Evolutionary conservation across 2,113 vertebrate genomes (phyloP).

Genomic region (Sinocyclocheilus anshuiensis): DNA sequence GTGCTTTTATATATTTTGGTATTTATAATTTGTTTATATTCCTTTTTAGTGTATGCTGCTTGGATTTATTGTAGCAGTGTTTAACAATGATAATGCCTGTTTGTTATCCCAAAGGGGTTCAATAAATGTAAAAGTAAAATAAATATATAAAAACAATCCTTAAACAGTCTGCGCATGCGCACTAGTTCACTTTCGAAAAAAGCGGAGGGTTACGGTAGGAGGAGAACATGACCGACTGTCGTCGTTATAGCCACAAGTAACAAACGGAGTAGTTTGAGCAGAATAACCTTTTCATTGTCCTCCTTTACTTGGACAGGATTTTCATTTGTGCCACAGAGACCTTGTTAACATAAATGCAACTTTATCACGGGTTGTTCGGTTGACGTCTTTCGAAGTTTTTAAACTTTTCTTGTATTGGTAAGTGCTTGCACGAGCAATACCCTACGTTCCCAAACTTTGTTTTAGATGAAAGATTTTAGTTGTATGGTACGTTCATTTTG

Average conservation of each 20-base stretch:
- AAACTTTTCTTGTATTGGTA: constrained; percentile 2
- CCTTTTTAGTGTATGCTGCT: no score
- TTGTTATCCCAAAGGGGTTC: no score
- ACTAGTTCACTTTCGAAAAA: constrained; percentile 46
- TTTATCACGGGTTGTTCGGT: not conserved
- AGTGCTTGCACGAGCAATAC: not conserved
- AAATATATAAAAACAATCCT: no score
- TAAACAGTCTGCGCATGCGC: constrained; percentile 42
- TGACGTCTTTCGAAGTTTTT: constrained; percentile 13
- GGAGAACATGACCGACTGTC: constrained; percentile 8
- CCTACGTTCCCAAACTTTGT: not conserved
- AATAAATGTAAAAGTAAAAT: no score
- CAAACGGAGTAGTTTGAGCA: constrained; percentile 2
- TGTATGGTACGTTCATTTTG: not conserved
- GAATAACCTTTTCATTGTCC: not conserved
- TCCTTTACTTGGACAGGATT: not conserved
- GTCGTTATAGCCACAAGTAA: not conserved
- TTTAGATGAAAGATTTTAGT: not conserved
- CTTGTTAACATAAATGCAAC: constrained; percentile 5
- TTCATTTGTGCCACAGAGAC: not conserved
- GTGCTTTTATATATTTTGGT: no score
- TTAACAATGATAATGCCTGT: no score
- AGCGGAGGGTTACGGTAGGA: constrained; percentile 36
- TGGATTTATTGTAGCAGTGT: no score
- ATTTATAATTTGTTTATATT: no score